Base-by-base conservation (phyloP, 1,140 invertebrate species). In the Plectrocnemia conspersa region DNA sequence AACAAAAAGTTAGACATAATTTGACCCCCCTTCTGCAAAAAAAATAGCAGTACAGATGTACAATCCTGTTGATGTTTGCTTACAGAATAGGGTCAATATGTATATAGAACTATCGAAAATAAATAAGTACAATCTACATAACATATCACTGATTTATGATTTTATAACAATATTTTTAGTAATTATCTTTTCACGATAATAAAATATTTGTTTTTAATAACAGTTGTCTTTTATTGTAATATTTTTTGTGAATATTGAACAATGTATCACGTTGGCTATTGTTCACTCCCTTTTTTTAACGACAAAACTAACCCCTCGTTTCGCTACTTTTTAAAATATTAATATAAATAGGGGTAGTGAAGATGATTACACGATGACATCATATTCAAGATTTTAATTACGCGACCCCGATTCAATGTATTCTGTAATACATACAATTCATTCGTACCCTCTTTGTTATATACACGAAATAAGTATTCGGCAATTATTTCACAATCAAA, bases 41-140 rank as follows among this genome's bases (percentile, higher is more conserved):
- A 59, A 59, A 46, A 49, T 50, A 59, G 54, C 48, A 50, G 45
- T 54, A 48, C 56, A 59, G 56, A 59, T 59, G 56, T 59, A 59
- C 56, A 54, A 36, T 55, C 32, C 11, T 53, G 44, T 42, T 44
- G 13, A 6, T 49, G 47, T 35, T 49, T 48, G 18, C 46, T 15
- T 32, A n/a, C n/a, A n/a, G n/a, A n/a, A n/a, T n/a, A n/a, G n/a
- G n/a, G n/a, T n/a, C n/a, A n/a, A n/a, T n/a, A n/a, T n/a, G n/a
- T n/a, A n/a, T n/a, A n/a, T n/a, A n/a, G n/a, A n/a, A n/a, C n/a
- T n/a, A n/a, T n/a, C n/a, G n/a, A n/a, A n/a, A n/a, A n/a, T n/a
- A n/a, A n/a, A n/a, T n/a, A n/a, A n/a, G n/a, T n/a, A n/a, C n/a
- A n/a, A n/a, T n/a, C n/a, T n/a, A n/a, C n/a, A n/a, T n/a, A n/a